Percentiles rank a stretch among this genome's conserved stretches.
These are phyloP conservation scores for Podargus strigoides DNA, from an alignment of 2,797 vertebrate species.

Conservation along the genomic window DNA sequence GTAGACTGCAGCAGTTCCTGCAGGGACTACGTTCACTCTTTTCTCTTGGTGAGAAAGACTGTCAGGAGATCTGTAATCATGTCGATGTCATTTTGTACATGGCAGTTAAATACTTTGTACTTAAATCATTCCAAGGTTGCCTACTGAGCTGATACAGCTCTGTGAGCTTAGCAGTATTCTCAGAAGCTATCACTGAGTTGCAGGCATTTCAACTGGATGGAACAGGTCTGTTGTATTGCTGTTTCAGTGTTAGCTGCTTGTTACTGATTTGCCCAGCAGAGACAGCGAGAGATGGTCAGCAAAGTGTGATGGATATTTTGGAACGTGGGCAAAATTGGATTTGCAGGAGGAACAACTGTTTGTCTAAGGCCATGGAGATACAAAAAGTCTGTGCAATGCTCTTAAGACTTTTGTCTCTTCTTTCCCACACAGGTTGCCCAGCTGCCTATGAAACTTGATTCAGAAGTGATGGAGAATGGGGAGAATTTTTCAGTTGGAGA, in stretches of 20 bases:
- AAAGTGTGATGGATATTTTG: background rate
- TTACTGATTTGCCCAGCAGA: background rate
- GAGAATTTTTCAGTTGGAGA: conserved; percentile 93
- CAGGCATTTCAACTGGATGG: background rate
- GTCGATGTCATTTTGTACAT: background rate
- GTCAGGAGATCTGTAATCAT: background rate
- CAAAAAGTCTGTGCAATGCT: background rate
- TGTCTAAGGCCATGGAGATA: background rate
- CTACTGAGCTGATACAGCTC: background rate
- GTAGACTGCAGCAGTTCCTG: background rate
- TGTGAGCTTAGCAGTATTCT: background rate
- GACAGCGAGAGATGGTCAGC: background rate
- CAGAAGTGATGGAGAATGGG: conserved; percentile 90
- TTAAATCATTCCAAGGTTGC: background rate
- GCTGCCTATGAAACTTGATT: conserved; percentile 88
- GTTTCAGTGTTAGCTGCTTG: background rate
- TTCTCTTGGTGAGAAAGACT: background rate
- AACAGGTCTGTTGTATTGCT: background rate
- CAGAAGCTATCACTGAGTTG: background rate
- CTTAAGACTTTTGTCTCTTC: background rate
- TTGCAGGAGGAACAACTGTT: background rate
- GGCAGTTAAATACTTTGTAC: background rate
- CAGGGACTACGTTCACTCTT: background rate
- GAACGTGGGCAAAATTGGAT: background rate
- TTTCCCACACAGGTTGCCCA: conserved; percentile 79